These are phyloP conservation scores for Hirtodrosophila alboralis DNA, from an alignment of 2,888 invertebrate species.

Conservation along the genomic window DNA sequence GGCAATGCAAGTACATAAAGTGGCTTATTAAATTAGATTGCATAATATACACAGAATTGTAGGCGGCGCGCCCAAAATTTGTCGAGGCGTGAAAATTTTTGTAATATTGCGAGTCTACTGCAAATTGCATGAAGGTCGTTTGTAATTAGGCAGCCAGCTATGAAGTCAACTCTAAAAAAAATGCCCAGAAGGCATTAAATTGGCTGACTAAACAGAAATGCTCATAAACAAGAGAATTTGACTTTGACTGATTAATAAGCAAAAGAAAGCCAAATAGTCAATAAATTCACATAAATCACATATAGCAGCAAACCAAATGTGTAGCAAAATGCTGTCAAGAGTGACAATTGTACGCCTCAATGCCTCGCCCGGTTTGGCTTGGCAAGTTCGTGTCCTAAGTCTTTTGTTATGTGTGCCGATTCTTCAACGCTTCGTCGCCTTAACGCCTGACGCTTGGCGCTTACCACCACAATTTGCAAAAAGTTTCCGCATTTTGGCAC, in stretches of 20 bases:
- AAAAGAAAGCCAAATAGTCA: constrained; percentile 32
- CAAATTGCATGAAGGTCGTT: constrained; percentile 64
- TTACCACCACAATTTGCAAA: constrained; percentile 27
- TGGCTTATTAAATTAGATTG: constrained; percentile 29
- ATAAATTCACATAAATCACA: constrained; percentile 38
- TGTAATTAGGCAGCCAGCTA: constrained; percentile 62
- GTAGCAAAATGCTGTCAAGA: constrained; percentile 29
- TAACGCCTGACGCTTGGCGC: neutral
- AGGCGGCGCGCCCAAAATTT: constrained; percentile 61
- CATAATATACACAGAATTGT: constrained; percentile 47
- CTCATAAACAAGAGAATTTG: constrained; percentile 27
- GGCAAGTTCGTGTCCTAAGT: constrained; percentile 71
- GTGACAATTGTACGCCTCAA: constrained; percentile 37
- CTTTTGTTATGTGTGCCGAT: constrained; percentile 55
- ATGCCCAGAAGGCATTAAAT: constrained; percentile 23
- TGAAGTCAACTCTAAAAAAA: constrained; percentile 30
- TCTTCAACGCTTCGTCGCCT: constrained; percentile 27
- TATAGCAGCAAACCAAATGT: constrained; percentile 12
- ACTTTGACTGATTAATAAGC: constrained; percentile 50
- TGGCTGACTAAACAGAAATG: constrained; percentile 49
- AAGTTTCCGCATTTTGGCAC: constrained; percentile 67
- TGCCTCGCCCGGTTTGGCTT: constrained; percentile 12
- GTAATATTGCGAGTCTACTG: constrained; percentile 44
- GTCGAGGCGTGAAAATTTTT: constrained; percentile 70
- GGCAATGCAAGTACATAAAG: constrained; percentile 13